Percentiles rank a stretch among this genome's conserved stretches.
Conservation (phyloP, 2,113 vertebrate species). For the Prionailurus bengalensis region DNA sequence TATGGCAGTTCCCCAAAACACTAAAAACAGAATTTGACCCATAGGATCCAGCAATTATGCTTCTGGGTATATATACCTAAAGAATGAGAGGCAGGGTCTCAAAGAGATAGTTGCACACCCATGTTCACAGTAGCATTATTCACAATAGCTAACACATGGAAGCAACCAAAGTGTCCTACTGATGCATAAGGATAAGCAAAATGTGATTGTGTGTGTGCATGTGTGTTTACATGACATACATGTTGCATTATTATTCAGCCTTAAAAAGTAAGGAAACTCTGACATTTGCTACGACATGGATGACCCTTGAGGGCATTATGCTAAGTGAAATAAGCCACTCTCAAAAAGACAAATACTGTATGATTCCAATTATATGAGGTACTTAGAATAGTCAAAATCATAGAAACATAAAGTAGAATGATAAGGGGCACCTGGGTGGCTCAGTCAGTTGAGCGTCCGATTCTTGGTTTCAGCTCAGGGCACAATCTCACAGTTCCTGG, state of each 20-base stretch:
- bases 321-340: background rate
- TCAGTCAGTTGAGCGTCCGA: too few relatives aligned
- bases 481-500: too few relatives aligned
- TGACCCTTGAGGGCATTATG: background rate
- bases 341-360: background rate
- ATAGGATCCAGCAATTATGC: background rate
- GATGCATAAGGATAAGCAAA: background rate
- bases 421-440: background rate
- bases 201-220: background rate
- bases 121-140: background rate
- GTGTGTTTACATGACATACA: too few relatives aligned
- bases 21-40: slow-evolving; percentile 12
- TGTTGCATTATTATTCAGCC: background rate
- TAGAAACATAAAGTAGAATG: background rate
- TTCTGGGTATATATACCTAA: background rate
- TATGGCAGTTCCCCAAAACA: background rate
- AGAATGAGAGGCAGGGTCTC: background rate
- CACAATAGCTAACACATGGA: background rate
- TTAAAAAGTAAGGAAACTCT: slow-evolving; percentile 13
- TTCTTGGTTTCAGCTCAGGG: too few relatives aligned
- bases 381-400: slow-evolving; percentile 10
- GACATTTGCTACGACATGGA: background rate
- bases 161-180: background rate
- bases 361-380: background rate
- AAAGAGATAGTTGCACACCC: background rate